These are phyloP conservation scores for Equus quagga DNA, from an alignment of 2,113 vertebrate species.

Conservation along the genomic window DNA sequence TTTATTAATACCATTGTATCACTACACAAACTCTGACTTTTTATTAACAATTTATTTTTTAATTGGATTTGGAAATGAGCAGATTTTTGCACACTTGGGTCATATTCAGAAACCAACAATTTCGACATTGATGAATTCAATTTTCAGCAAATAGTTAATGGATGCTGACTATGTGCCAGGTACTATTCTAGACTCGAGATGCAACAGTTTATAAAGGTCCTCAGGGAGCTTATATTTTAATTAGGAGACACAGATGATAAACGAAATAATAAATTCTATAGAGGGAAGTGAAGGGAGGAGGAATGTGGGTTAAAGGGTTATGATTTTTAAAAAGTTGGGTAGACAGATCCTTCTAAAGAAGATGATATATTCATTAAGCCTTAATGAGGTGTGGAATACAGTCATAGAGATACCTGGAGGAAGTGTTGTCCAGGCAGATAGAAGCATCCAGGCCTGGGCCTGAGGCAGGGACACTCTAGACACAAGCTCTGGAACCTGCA, in stretches of 20 bases:
- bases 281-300: neutral
- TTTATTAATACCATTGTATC: neutral
- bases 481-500: neutral
- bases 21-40: neutral
- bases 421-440: neutral
- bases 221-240: neutral
- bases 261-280: neutral
- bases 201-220: neutral
- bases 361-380: neutral
- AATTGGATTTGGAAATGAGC: neutral
- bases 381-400: neutral
- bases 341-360: neutral
- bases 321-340: neutral
- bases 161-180: neutral
- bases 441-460: neutral
- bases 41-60: conserved; percentile 34
- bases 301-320: neutral
- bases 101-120: conserved; percentile 14
- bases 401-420: neutral
- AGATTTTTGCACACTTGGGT: neutral
- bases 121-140: neutral
- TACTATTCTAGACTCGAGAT: neutral
- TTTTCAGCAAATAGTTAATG: neutral
- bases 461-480: neutral
- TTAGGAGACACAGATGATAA: neutral